Evolutionary conservation across 2,888 invertebrate genomes (phyloP).

Genomic region (Chalcis sispes): DNA sequence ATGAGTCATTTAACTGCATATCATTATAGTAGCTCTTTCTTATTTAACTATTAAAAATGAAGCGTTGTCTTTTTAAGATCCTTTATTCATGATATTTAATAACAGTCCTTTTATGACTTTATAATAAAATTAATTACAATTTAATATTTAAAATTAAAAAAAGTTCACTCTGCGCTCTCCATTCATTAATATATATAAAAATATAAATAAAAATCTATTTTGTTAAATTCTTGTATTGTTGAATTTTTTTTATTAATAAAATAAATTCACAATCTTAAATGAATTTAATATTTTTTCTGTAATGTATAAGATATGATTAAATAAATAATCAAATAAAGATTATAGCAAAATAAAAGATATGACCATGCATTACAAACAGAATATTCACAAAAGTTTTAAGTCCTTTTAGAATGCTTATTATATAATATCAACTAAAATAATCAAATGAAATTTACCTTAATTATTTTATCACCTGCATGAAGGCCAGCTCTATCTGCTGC

Average conservation of each 20-base stretch:
- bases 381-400: conserved; percentile 35
- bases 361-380: conserved; percentile 14
- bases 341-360: conserved; percentile 8
- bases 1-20: conserved; percentile 54
- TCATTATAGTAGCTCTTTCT: conserved; percentile 44
- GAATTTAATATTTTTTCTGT: neutral
- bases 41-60: conserved; percentile 47
- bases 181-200: neutral
- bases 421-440: conserved; percentile 45
- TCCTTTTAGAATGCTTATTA: conserved; percentile 44
- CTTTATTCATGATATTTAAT: conserved; percentile 45
- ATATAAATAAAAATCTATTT: neutral
- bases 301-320: neutral
- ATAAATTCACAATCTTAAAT: neutral
- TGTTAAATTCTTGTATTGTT: neutral
- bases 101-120: conserved; percentile 20
- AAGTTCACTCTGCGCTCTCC: neutral
- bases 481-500: conserved; percentile 96
- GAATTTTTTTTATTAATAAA: neutral
- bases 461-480: conserved; percentile 93
- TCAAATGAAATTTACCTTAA: conserved; percentile 81
- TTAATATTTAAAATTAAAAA: conserved; percentile 1
- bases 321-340: neutral
- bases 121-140: neutral
- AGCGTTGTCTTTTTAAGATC: conserved; percentile 43